These are phyloP conservation scores for Acropternis orthonyx DNA, from an alignment of 2,797 vertebrate species.

Conservation along the genomic window DNA sequence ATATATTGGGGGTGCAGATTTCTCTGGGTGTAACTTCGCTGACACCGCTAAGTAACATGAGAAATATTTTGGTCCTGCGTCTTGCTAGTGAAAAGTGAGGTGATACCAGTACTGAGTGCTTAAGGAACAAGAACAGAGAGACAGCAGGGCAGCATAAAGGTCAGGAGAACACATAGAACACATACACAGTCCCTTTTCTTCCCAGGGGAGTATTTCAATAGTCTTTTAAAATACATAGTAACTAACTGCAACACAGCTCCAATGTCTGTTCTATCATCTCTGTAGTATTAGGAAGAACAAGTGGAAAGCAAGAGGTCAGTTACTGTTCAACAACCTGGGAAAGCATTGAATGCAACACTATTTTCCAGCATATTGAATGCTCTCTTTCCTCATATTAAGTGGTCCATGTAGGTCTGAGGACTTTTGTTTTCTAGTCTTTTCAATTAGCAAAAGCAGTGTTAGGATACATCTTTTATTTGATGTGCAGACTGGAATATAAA, in stretches of 20 bases:
- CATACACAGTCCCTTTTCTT: not conserved
- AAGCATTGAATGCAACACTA: not conserved
- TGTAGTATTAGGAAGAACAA: not conserved
- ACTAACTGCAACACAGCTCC: not conserved
- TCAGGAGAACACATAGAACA: not conserved
- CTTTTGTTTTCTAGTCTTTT: conserved; percentile 82
- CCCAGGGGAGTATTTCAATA: not conserved
- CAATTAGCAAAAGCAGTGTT: conserved; percentile 66
- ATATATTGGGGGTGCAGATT: not conserved
- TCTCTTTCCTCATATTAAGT: conserved; percentile 83
- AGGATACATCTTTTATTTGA: conserved; percentile 61
- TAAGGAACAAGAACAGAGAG: not conserved
- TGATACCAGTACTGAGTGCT: not conserved
- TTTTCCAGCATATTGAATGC: conserved; percentile 39
- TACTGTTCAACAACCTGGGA: conserved; percentile 73
- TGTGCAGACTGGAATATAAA: conserved; percentile 61
- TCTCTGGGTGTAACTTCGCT: not conserved
- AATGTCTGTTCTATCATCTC: not conserved
- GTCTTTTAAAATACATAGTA: not conserved
- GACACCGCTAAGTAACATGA: not conserved
- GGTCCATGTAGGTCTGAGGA: conserved; percentile 83
- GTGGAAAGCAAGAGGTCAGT: not conserved
- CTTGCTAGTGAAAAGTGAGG: not conserved
- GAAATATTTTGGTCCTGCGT: not conserved
- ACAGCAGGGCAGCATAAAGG: not conserved